Evolutionary conservation across 2,797 vertebrate genomes (phyloP).

Genomic region (Pseudomugil tenellus): DNA sequence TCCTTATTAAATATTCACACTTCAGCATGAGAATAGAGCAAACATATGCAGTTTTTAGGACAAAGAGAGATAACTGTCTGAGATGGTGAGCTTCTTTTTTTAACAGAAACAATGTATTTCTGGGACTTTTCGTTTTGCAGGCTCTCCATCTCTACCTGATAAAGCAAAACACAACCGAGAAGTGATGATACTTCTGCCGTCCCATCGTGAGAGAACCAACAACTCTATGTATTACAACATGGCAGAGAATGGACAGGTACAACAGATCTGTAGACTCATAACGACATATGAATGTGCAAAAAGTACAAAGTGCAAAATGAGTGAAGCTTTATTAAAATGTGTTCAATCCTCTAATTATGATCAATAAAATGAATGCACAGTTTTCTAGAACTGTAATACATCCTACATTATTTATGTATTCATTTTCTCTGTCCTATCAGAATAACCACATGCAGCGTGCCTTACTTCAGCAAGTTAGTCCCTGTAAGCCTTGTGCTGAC

Average conservation of each 20-base stretch:
- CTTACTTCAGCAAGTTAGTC: constrained; percentile 96
- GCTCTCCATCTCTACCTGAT: constrained; percentile 97
- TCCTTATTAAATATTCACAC: neutral
- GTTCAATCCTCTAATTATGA: neutral
- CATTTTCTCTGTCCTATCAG: constrained; percentile 67
- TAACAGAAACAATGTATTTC: neutral
- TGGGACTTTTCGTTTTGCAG: constrained; percentile 55
- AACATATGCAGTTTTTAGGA: neutral
- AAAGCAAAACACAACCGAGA: constrained; percentile 96
- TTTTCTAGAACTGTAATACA: neutral
- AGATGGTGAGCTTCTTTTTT: neutral
- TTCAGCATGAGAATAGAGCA: neutral
- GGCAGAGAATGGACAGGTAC: constrained; percentile 95
- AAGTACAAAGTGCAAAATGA: neutral
- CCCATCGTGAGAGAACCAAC: constrained; percentile 92
- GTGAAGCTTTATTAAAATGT: neutral
- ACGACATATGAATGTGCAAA: neutral
- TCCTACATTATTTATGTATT: neutral
- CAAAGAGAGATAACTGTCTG: neutral
- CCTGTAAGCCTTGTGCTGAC: constrained; percentile 97
- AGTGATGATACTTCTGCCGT: constrained; percentile 93
- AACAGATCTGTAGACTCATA: neutral
- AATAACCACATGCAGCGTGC: constrained; percentile 96
- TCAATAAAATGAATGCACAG: neutral
- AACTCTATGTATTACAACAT: constrained; percentile 94